A percentile compares a stretch with the other conserved stretches of the same genome.
Conservation (phyloP, 2,113 vertebrate species). For the Sapajus apella region DNA sequence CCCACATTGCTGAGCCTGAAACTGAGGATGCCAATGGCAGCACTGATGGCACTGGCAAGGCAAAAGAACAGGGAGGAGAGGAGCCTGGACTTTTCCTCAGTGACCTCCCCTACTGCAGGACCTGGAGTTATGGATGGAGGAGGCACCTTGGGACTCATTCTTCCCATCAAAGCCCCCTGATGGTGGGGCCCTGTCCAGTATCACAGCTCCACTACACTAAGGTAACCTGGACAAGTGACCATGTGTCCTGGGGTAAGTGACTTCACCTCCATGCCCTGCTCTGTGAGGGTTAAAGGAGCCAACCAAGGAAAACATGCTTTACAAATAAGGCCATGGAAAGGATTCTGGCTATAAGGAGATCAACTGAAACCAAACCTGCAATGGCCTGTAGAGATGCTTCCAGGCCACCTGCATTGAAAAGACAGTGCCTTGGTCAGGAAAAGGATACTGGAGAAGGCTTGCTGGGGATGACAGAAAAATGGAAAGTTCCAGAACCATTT, state of each 20-base stretch:
- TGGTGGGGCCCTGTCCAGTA: not conserved
- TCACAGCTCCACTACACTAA: not conserved
- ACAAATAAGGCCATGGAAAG: not conserved
- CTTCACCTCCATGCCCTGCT: not conserved
- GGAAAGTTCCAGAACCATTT: constrained; percentile 12
- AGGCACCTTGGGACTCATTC: not conserved
- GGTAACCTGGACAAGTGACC: constrained; percentile 48
- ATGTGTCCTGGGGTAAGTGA: not conserved
- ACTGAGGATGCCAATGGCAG: not conserved
- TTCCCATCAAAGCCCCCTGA: not conserved
- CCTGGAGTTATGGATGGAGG: not conserved
- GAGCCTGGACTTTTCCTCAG: not conserved
- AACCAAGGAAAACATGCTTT: constrained; percentile 5
- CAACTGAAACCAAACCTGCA: not conserved
- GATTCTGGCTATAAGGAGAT: not conserved
- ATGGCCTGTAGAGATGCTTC: not conserved
- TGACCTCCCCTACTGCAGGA: not conserved
- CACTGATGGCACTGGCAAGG: not conserved
- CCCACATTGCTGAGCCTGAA: not conserved
- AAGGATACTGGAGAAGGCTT: constrained; percentile 19
- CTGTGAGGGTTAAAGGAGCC: not conserved
- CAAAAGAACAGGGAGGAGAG: not conserved
- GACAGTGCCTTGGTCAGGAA: not conserved
- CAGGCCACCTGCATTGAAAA: not conserved
- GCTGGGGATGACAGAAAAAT: not conserved